Base-by-base conservation (phyloP, 2,113 vertebrate genomes). In the Stigmatopora argus region DNA sequence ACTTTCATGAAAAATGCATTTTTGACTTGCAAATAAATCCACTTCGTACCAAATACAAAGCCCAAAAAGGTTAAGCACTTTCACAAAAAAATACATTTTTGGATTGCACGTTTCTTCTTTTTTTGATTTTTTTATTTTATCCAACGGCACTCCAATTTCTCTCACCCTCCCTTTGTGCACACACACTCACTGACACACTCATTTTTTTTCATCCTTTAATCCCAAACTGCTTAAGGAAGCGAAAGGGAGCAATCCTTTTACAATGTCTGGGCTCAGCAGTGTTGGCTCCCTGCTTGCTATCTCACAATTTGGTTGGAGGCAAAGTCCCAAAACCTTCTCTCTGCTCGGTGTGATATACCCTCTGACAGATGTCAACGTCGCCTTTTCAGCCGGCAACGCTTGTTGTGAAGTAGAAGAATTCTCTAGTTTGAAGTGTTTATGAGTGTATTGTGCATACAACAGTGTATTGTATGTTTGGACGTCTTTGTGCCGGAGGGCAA, bases 151-250 rank as follows among this genome's bases (percentile, higher is more conserved):
- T 83, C 63, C 67, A 68, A 70, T 78, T 66, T 72, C 65, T 57
- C 23, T 10, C 67, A 15, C 53, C 58, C 58, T 66, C 41, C 67
- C 11, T 61, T 5, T 64, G 57, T 63, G 64, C 53, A 56, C 56
- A 65, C 73, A 64, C 71, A 67, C 71, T 52, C 57, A 63, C 59
- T 70, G 62, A 60, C 72, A 61, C 72, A 70, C 60, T 65, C 26
- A 58, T 64, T 46, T 75, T 79, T 80, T 83, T 81, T 78, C 88
- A 83, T 86, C 87, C 82, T 82, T 86, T 90, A 91, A 92, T 89
- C 90, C 86, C 83, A 83, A 85, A 81, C 83, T 86, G 85, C 88
- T 90, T 88, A 84, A 87, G 78, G 82, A 88, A 84, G 84, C 75
- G 73, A 84, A 86, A 83, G 75, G 69, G 75, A 89, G 77, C 88